These are phyloP conservation scores for Scolanthus callimorphus DNA, from an alignment of 92 coral and sea anemone species.

Conservation along the genomic window DNA sequence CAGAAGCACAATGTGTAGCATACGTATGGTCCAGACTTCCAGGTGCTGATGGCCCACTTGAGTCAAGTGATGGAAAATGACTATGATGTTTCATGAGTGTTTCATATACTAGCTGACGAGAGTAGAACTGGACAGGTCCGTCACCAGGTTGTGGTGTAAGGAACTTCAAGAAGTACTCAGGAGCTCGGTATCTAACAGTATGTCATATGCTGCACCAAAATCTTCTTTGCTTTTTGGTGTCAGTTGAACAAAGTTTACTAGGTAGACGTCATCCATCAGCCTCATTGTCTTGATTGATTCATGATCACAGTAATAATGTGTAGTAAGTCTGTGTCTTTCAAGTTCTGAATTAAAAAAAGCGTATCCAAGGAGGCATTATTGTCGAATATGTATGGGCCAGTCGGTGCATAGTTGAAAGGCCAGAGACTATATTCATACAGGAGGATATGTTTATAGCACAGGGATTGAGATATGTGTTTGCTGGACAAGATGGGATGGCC, in stretches of 20 bases:
- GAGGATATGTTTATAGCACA: too few species aligned
- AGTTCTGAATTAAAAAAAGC: background rate
- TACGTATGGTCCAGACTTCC: background rate
- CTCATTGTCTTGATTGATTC: conserved; percentile 1
- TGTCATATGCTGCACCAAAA: too few species aligned
- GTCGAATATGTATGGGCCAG: conserved; percentile 7
- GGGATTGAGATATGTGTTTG: too few species aligned
- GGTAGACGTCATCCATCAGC: background rate
- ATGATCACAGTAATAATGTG: background rate
- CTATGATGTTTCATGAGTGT: background rate
- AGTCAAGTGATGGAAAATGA: background rate
- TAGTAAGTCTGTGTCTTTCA: background rate
- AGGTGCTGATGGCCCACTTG: background rate
- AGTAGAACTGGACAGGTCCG: background rate
- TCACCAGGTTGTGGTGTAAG: conserved; percentile 1
- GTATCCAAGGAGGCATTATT: conserved; percentile 3
- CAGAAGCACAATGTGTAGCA: background rate
- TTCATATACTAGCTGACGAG: conserved; percentile 1
- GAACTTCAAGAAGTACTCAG: background rate
- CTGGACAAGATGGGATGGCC: too few species aligned
- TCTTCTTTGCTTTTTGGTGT: too few species aligned
- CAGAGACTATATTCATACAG: too few species aligned
- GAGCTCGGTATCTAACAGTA: too few species aligned
- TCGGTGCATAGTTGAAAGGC: too few species aligned
- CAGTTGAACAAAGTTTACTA: background rate